These are phyloP conservation scores for Uropetala carovei DNA, from an alignment of 2,888 invertebrate genomes.

Conservation along the genomic window DNA sequence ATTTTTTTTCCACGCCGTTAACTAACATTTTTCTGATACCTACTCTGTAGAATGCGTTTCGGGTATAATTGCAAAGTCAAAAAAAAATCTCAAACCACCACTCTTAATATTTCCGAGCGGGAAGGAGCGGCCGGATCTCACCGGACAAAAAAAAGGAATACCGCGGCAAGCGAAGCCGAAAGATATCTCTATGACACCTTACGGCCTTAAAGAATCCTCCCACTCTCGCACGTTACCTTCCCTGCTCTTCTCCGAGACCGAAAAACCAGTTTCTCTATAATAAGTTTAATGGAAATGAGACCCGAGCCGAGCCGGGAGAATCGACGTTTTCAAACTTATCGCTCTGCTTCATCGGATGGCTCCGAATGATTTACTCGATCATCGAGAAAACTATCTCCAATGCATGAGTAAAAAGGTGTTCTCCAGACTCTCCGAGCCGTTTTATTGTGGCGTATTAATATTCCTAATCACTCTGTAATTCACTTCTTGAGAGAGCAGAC, in stretches of 20 bases:
- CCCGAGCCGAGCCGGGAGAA: neutral
- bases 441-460: slow-evolving; percentile 45
- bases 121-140: too few species aligned
- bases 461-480: slow-evolving; percentile 50
- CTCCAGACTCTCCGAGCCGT: neutral
- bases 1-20: too few species aligned
- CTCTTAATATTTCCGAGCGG: too few species aligned
- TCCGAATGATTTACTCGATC: slow-evolving; percentile 19
- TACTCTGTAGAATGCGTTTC: too few species aligned
- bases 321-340: slow-evolving; percentile 33
- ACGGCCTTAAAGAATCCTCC: neutral
- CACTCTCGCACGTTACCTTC: neutral
- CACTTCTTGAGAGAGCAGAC: neutral
- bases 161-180: neutral
- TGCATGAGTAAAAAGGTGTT: slow-evolving; percentile 24
- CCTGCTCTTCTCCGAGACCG: neutral
- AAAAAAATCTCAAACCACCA: too few species aligned
- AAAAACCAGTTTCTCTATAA: slow-evolving; percentile 8
- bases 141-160: neutral
- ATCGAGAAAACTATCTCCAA: slow-evolving; percentile 8
- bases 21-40: too few species aligned
- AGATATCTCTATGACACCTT: neutral
- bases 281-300: neutral
- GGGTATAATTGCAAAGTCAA: too few species aligned
- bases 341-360: neutral